Base-by-base conservation (phyloP, 1,140 invertebrate species). In the Drosophila repletoides region DNA sequence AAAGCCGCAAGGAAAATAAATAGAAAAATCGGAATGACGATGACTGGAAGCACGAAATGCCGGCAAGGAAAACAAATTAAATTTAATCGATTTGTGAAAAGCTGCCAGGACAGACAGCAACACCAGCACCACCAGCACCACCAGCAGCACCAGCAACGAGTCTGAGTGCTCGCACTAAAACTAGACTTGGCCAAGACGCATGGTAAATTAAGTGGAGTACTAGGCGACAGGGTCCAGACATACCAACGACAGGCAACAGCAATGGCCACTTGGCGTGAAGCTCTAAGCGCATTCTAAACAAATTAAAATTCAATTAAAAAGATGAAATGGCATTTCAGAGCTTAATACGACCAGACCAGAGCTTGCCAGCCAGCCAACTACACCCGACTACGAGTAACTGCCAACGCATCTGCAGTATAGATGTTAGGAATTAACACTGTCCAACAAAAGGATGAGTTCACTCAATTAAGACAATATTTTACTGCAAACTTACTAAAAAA, bases 241-340 rank as follows among this genome's bases (percentile, higher is more conserved):
- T 28, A 41, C 63, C 26, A 29, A n/a, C 7, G 31, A 5, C 51
- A 5, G 12, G 24, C 19, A 60, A 31, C 22, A 56, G 58, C 63
- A 53, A 65, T 43, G 55, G 60, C 66, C 51, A 80, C 76, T 74
- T 80, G 59, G 48, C 71, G 36, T 41, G 48, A 17, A 41, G 40
- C 71, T 80, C 76, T 79, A 72, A 80, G 80, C 86, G 86, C 86
- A 88, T 83, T 84, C 80, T 79, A 88, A 88, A 88, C 86, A 88
- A 88, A 88, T 88, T 88, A 88, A 88, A 88, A 88, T 88, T 88
- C 86, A 88, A 88, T 88, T 88, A 88, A 86, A 88, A 88, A 88
- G 86, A 88, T 88, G 84, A 88, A 88, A 86, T 86, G 80, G 41
- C 86, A 79, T 76, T 86, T 81, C 65, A 73, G 38, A 49, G 71